Base-by-base conservation (phyloP, 1,140 invertebrate species). In the Ips nitidus region DNA sequence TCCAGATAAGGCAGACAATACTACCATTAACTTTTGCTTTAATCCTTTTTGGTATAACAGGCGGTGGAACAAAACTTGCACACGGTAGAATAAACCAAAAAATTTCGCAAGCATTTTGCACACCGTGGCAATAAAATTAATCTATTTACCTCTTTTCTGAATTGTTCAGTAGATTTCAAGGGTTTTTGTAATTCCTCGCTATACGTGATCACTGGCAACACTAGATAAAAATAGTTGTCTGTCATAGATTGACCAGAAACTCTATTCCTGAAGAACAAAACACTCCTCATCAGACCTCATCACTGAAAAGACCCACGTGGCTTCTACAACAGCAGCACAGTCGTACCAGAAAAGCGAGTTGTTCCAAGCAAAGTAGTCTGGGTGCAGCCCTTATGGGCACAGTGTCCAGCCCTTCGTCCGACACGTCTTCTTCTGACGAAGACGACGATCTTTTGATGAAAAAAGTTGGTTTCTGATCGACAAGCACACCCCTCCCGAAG, bases 381-480 rank as follows among this genome's bases (percentile, higher is more conserved):
- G 78, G 78, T 1, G 62, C 65, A 1, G 59, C 79, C n/a, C 60
- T 80, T 2, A 76, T 81, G 72, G 73, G 72, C 38, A 76, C 73
- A 22, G 75, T 75, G 2, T 75, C 78, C 55, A 79, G 77, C n/a
- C 75, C 79, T n/a, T 79, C 79, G n/a, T 72, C 72, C 4, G 74
- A 74, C 36, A 61, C 56, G 47, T 77, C 77, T 2, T 72, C 61
- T 2, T 78, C 79, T 1, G 77, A 79, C 36, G 74, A 74, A 7
- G 79, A 79, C 59, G 66, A 74, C 41, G 77, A 80, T 56, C 73
- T 74, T 67, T 72, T 81, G n/a, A 79, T 80, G 78, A 79, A 79
- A 50, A 7, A 57, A 67, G 74, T 75, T 52, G 74, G 75, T 60
- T 76, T 78, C 65, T 78, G 73, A 74, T 74, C 70, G 4, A 71